phyloP scores from a whole-genome alignment of 1,140 invertebrate species.

The Drosophila nigrodunni region DNA sequence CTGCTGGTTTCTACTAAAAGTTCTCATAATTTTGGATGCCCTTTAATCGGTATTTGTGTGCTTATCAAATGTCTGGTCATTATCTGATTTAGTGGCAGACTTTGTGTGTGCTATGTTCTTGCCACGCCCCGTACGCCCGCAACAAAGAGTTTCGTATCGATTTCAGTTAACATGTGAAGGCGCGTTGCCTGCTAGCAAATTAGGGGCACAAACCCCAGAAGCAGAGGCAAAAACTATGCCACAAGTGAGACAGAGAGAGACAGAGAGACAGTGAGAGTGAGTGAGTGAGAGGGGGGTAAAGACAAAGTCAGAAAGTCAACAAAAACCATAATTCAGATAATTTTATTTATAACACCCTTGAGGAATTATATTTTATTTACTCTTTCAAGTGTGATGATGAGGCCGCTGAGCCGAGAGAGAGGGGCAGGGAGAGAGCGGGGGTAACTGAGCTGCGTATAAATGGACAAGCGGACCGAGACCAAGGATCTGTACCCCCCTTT shows the following conservation, averaged over 20 bases:
- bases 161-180: slow-evolving; percentile 46
- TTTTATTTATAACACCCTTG: slow-evolving; percentile 84
- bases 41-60: slow-evolving; percentile 14
- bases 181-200: slow-evolving; percentile 54
- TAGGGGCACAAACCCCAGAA: slow-evolving; percentile 66
- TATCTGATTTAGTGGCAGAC: slow-evolving; percentile 39
- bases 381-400: slow-evolving; percentile 83
- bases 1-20: slow-evolving; percentile 8
- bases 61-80: slow-evolving; percentile 44
- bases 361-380: slow-evolving; percentile 84
- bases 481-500: slow-evolving; percentile 27
- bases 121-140: slow-evolving; percentile 25
- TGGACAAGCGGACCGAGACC: slow-evolving; percentile 30
- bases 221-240: slow-evolving; percentile 60
- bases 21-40: slow-evolving; percentile 36
- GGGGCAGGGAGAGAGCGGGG: slow-evolving; percentile 13
- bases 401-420: slow-evolving; percentile 46
- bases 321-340: slow-evolving; percentile 83
- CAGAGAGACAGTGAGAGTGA: not conserved
- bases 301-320: slow-evolving; percentile 72
- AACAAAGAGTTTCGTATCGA: slow-evolving; percentile 38
- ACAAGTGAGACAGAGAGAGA: slow-evolving; percentile 31
- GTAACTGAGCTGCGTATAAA: slow-evolving; percentile 21
- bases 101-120: not conserved
- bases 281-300: not conserved